Percentiles rank a stretch among this genome's conserved stretches.
These are phyloP conservation scores for Onchidella celtica DNA, from an alignment of 2,888 invertebrate species.

Conservation along the genomic window DNA sequence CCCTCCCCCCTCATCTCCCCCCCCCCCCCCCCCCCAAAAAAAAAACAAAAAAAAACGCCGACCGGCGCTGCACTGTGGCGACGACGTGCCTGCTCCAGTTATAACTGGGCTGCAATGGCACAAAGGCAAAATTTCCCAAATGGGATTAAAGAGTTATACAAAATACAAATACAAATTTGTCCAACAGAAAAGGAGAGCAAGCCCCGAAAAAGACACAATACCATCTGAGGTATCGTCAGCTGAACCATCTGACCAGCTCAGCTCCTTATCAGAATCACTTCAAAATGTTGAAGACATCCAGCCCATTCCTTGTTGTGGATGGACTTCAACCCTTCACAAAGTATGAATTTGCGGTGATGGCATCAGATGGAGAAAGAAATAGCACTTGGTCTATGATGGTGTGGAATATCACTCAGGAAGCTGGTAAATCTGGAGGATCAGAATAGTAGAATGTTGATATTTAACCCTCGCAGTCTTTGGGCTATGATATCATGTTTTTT, in stretches of 20 bases:
- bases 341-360: slow-evolving; percentile 49
- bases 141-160: no score
- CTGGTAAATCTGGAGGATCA: slow-evolving; percentile 18
- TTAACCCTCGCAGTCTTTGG: no score
- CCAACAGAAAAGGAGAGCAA: slow-evolving; percentile 12
- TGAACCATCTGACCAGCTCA: slow-evolving; percentile 37
- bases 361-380: slow-evolving; percentile 27
- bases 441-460: neutral
- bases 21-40: no score
- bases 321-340: slow-evolving; percentile 40
- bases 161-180: no score
- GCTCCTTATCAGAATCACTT: neutral
- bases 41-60: no score
- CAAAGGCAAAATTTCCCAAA: no score
- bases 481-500: no score
- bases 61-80: no score
- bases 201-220: neutral
- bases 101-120: no score
- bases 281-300: slow-evolving; percentile 13
- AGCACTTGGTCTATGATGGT: slow-evolving; percentile 49
- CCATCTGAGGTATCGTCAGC: slow-evolving; percentile 46
- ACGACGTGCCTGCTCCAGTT: no score
- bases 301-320: slow-evolving; percentile 11
- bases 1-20: no score
- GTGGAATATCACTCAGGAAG: slow-evolving; percentile 38